A percentile compares a stretch with the other conserved stretches of the same genome.
These are phyloP conservation scores for Crenichthys baileyi DNA, from an alignment of 2,797 vertebrate genomes.

Conservation along the genomic window DNA sequence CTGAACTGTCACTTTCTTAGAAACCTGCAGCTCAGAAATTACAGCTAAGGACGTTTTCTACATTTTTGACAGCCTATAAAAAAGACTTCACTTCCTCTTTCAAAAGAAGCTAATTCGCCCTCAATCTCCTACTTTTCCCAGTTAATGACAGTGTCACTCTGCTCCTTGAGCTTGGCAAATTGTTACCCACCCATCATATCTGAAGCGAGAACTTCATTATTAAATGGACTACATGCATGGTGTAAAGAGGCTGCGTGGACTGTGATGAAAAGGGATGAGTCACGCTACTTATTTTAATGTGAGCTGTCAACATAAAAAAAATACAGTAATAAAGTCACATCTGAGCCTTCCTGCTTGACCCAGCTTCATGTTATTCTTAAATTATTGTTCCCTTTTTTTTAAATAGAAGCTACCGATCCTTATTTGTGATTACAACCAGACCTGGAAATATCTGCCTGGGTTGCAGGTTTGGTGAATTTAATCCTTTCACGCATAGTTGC, in stretches of 20 bases:
- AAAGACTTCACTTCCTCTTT: constrained; percentile 41
- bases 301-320: constrained; percentile 23
- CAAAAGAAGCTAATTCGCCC: constrained; percentile 40
- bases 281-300: constrained; percentile 41
- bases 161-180: constrained; percentile 42
- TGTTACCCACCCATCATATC: constrained; percentile 55
- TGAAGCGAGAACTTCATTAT: constrained; percentile 62
- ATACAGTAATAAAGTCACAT: constrained; percentile 15
- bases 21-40: constrained; percentile 2
- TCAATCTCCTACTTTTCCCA: constrained; percentile 46
- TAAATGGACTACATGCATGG: constrained; percentile 55
- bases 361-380: constrained; percentile 6
- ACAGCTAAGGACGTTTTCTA: constrained; percentile 14
- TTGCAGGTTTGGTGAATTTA: background rate
- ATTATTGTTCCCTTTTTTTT: background rate
- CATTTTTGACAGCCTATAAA: constrained; percentile 36
- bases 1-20: constrained; percentile 14
- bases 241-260: constrained; percentile 40
- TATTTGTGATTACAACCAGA: background rate
- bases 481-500: background rate
- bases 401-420: background rate
- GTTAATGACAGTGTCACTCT: constrained; percentile 59
- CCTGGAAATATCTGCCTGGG: background rate
- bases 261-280: constrained; percentile 52
- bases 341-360: background rate